Conservation (phyloP, 2,797 vertebrate species). For the Rhincodon typus region DNA sequence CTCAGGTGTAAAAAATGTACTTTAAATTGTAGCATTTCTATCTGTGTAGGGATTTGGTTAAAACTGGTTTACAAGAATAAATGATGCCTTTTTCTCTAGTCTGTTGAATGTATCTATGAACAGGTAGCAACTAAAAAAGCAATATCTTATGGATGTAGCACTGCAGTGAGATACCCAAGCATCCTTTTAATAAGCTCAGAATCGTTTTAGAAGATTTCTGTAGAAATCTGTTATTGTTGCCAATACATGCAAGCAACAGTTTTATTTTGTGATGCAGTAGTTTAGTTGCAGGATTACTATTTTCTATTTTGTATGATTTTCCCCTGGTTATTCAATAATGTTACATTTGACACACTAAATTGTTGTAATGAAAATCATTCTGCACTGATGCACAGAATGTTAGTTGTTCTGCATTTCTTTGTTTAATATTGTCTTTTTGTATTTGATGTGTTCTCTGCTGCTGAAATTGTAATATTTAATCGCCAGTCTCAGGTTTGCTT, state of each 20-base stretch:
- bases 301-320: slow-evolving; percentile 22
- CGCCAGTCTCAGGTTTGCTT: slow-evolving; percentile 31
- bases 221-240: slow-evolving; percentile 20
- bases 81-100: slow-evolving; percentile 37
- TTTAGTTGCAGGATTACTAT: slow-evolving; percentile 16
- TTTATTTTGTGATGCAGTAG: slow-evolving; percentile 33
- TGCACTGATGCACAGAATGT: slow-evolving; percentile 38
- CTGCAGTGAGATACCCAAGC: slow-evolving; percentile 25
- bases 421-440: slow-evolving; percentile 35
- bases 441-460: slow-evolving; percentile 38
- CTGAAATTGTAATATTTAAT: slow-evolving; percentile 37
- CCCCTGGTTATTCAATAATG: slow-evolving; percentile 18
- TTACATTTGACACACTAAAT: slow-evolving; percentile 31
- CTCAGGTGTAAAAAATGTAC: slow-evolving; percentile 38
- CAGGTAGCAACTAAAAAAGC: slow-evolving; percentile 31
- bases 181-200: slow-evolving; percentile 33
- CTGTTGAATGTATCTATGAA: slow-evolving; percentile 35
- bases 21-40: slow-evolving; percentile 38
- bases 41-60: slow-evolving; percentile 36
- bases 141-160: slow-evolving; percentile 24
- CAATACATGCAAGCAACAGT: neutral
- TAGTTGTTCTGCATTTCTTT: slow-evolving; percentile 33
- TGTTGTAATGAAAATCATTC: slow-evolving; percentile 31
- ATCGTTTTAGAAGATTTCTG: slow-evolving; percentile 21
- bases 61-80: slow-evolving; percentile 38